Evolutionary conservation across 2,113 vertebrate genomes (phyloP), one percentile per base, ranked within the genome.

Genomic region (Nesoenas mayeri): DNA sequence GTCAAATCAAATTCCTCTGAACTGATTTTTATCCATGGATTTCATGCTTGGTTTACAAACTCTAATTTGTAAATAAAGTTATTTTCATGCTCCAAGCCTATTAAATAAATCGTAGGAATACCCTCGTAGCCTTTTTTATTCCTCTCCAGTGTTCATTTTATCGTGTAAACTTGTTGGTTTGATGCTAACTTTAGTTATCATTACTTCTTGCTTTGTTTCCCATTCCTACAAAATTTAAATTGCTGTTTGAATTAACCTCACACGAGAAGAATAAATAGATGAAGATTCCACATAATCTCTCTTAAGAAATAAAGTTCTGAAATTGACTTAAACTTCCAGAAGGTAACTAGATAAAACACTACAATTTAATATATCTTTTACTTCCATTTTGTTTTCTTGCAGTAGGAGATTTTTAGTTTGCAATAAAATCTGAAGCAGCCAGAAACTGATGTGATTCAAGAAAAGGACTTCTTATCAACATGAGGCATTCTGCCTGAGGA

Each of bases 41-140:
- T 97, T 96, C 95, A 60, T 66, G 77, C 93, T 95, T 85, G 24
- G 15, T 65, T 73, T 28, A 88, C 71, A 95, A 94, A 93, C 44
- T 11, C 24, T 44, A 34, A 7, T 44, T 90, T 94, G 24, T 87
- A 91, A 94, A 85, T 85, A 50, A 83, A 26, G 3, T 28, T 6
- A n/a, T 18, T 79, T 88, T 62, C 54, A 34, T 58, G 2, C 7
- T 74, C 48, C 42, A 74, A 61, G 5, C 2, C 1, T 29, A 32
- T 67, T 69, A 26, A 65, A 13, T 51, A 74, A 75, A 58, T 51
- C 44, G 21, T 18, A 73, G 17, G 12, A 73, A 66, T 78, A 71
- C 40, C 10, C 11, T 72, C 28, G 38, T 13, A 74, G 11, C 2
- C 31, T 65, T 78, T 44, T 85, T 65, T 58, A 65, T 75, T 85